These are phyloP conservation scores for Ardeotis arabs DNA, from an alignment of 2,113 vertebrate genomes.

Conservation along the genomic window DNA sequence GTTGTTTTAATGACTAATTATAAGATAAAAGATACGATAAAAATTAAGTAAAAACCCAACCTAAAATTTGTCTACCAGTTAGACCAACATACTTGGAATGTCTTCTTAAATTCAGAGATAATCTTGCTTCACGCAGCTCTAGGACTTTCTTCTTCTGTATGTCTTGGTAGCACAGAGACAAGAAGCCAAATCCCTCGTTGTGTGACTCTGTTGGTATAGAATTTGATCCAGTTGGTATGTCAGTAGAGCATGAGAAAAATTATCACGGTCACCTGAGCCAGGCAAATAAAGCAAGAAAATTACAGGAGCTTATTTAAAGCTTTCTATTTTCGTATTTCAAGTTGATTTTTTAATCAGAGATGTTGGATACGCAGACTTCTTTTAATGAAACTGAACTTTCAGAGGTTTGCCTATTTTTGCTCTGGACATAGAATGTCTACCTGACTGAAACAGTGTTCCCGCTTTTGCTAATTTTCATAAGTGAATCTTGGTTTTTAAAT, in stretches of 20 bases:
- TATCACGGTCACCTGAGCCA: background rate
- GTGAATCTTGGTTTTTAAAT: background rate
- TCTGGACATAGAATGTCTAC: background rate
- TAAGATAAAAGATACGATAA: background rate
- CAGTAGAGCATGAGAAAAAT: background rate
- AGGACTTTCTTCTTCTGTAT: background rate
- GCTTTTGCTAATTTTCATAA: background rate
- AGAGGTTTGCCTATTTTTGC: background rate
- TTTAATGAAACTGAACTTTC: background rate
- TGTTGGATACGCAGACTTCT: background rate
- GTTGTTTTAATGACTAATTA: background rate
- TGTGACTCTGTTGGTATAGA: background rate
- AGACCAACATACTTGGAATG: background rate
- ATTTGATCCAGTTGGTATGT: background rate
- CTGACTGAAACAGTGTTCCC: background rate
- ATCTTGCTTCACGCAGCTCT: background rate
- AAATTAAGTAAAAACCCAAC: background rate
- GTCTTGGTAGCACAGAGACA: background rate
- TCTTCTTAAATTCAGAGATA: background rate
- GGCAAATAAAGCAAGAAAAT: background rate
- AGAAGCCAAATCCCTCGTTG: background rate
- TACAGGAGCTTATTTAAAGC: background rate
- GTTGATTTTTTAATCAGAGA: background rate
- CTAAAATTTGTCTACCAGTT: background rate
- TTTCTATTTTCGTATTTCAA: background rate